phyloP scores from a whole-genome alignment of 2,797 vertebrate genomes.

The Clarias laeviceps region DNA sequence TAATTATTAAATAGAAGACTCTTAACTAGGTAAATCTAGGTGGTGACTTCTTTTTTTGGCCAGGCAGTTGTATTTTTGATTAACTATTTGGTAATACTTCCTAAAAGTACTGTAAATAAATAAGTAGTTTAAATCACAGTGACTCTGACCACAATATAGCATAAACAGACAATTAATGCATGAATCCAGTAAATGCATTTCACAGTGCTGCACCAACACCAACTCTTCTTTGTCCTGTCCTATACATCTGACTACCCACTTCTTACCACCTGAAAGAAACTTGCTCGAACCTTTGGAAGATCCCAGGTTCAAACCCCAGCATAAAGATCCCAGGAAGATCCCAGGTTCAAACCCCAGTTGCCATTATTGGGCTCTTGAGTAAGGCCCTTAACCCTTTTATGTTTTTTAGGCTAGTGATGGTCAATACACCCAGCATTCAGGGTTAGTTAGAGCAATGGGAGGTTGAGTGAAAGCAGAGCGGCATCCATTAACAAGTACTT shows the following conservation, averaged over 20 bases:
- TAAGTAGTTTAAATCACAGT: not conserved
- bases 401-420: not conserved
- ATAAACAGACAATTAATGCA: not conserved
- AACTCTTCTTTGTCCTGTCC: no score
- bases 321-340: no score
- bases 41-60: no score
- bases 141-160: not conserved
- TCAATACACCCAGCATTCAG: not conserved
- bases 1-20: no score
- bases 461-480: constrained; percentile 7
- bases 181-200: not conserved
- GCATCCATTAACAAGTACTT: not conserved
- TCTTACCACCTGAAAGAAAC: not conserved
- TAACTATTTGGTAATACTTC: not conserved
- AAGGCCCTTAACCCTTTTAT: not conserved
- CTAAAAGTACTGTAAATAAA: not conserved
- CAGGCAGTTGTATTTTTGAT: not conserved
- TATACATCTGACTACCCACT: not conserved
- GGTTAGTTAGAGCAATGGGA: not conserved
- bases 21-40: no score
- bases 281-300: no score
- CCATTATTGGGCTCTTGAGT: no score
- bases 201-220: not conserved
- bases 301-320: no score
- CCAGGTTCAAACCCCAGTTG: no score